Conservation (phyloP, 2,888 invertebrate species). For the Chrysolina oricalcia region DNA sequence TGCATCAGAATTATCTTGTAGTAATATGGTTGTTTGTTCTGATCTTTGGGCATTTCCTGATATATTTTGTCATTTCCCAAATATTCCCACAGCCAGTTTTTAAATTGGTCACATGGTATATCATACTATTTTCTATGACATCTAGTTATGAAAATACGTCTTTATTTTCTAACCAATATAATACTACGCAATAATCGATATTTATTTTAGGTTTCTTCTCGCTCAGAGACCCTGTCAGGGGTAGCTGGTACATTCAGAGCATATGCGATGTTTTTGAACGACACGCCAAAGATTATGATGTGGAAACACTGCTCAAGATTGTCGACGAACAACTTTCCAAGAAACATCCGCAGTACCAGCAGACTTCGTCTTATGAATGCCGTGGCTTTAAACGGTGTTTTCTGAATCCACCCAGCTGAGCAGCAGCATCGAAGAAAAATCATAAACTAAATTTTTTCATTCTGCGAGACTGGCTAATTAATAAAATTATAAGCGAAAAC, state of each 20-base stretch:
- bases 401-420: slow-evolving; percentile 52
- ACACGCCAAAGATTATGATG: slow-evolving; percentile 77
- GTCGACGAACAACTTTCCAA: slow-evolving; percentile 74
- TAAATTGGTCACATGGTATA: too few species aligned
- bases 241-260: slow-evolving; percentile 83
- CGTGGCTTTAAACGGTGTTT: slow-evolving; percentile 75
- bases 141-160: too few species aligned
- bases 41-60: too few species aligned
- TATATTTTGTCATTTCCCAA: too few species aligned
- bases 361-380: slow-evolving; percentile 78
- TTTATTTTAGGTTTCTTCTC: slow-evolving; percentile 74
- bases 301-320: slow-evolving; percentile 79
- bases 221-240: slow-evolving; percentile 75
- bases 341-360: slow-evolving; percentile 65
- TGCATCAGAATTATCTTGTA: too few species aligned
- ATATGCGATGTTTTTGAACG: slow-evolving; percentile 79
- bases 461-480: too few species aligned
- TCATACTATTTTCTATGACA: too few species aligned
- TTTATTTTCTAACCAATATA: too few species aligned
- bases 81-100: too few species aligned
- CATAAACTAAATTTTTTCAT: too few species aligned
- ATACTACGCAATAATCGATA: neutral
- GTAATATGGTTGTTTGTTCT: neutral
- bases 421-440: neutral
- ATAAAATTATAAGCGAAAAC: too few species aligned